These are phyloP conservation scores for Drosophila baimaii DNA, from an alignment of 1,140 invertebrate genomes.

Conservation along the genomic window DNA sequence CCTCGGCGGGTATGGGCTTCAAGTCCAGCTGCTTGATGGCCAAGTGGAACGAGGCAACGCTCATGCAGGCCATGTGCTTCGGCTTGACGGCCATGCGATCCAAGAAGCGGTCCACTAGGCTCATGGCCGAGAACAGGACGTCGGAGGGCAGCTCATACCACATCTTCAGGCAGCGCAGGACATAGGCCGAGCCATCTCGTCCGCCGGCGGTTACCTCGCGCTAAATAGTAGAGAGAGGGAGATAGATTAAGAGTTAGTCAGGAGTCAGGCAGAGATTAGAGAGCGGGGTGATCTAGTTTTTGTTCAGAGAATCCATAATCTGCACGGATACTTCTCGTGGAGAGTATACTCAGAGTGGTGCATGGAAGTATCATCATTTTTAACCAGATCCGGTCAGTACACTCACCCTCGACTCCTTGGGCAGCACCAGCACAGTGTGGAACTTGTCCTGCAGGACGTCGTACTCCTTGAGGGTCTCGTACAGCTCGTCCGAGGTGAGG, in stretches of 20 bases:
- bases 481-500: constrained; percentile 84
- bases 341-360: background rate
- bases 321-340: background rate
- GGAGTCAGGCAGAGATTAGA: background rate
- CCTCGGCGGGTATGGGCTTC: constrained; percentile 81
- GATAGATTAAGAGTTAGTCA: constrained; percentile 39
- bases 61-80: constrained; percentile 84
- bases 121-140: constrained; percentile 90
- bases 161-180: constrained; percentile 91
- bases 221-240: constrained; percentile 59
- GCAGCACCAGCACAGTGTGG: constrained; percentile 88
- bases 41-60: constrained; percentile 84
- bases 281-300: no score
- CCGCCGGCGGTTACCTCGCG: constrained; percentile 90
- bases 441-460: constrained; percentile 89
- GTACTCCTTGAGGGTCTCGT: constrained; percentile 88
- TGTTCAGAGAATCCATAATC: background rate
- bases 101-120: constrained; percentile 90
- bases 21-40: constrained; percentile 83
- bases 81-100: constrained; percentile 89
- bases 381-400: no score
- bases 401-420: constrained; percentile 85
- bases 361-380: constrained; percentile 4
- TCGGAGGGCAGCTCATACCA: constrained; percentile 92
- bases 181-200: constrained; percentile 91